Base-by-base conservation (phyloP, 2,888 invertebrate species). In the Ethmia dodecea region DNA sequence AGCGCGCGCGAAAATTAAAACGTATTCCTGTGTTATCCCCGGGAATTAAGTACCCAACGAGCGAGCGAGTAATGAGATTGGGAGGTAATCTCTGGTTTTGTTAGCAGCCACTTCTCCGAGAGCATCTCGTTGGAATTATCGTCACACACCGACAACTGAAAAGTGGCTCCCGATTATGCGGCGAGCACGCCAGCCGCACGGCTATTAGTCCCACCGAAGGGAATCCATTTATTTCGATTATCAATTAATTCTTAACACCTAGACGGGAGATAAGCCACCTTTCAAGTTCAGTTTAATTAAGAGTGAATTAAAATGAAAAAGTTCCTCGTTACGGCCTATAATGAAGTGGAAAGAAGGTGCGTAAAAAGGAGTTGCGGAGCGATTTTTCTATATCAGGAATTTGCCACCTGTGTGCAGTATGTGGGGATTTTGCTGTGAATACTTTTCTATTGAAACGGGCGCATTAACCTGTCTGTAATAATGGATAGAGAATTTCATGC, bases 201-300 rank as follows among this genome's bases (percentile, higher is more conserved):
- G 64, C 72, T 76, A 72, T 73, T 76, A 73, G 68, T 61, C 56
- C 49, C 45, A 41, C 45, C 47, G 55, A 62, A 64, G 66, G 61
- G 56, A 61, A 58, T 63, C 52, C 67, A 77, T 79, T 76, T 53
- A 64, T 60, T 62, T 64, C 63, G 61, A 73, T 73, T 73, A 79
- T 77, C 77, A 80, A 77, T 83, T 77, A 78, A 77, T 67, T 60
- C 61, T 72, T 64, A 73, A 77, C 81, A 75, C 78, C 74, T 73
- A 70, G 63, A 64, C 59, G 49, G 45, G 41, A 59, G 77, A 79
- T 79, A 77, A 68, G 51, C 45, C 43, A 45, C 50, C 55, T 62
- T 70, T 60, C 52, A 50, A 47, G 47, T 44, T 58, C n/a, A 64
- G 42, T 67, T 71, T 73, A 80, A 80, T 73, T 72, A 68, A 71